Percentiles rank a stretch among this genome's conserved stretches.
Evolutionary conservation across 2,888 invertebrate genomes (phyloP).

Genomic region (Trissonchulus latispiculum): DNA sequence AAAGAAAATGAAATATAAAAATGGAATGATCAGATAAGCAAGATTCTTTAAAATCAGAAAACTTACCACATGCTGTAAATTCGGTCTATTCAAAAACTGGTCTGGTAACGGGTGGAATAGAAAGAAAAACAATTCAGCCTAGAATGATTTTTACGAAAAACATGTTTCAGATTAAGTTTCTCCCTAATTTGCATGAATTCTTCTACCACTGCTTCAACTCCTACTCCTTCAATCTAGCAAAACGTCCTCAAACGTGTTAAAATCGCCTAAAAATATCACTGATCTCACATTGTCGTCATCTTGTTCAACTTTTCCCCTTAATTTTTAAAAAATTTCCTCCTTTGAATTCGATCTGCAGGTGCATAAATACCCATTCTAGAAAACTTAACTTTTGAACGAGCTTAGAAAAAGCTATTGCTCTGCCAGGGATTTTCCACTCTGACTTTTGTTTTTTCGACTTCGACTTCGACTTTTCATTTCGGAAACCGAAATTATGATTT

Average conservation of each 20-base stretch:
- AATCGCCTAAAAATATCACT: constrained; percentile 14
- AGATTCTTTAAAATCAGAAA: no score
- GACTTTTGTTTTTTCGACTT: no score
- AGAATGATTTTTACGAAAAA: constrained; percentile 6
- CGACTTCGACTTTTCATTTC: no score
- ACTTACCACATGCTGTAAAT: not conserved
- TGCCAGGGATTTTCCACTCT: constrained; percentile 2
- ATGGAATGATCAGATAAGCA: not conserved
- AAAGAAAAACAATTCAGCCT: not conserved
- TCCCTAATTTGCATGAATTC: not conserved
- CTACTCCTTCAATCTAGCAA: not conserved
- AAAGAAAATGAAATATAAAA: not conserved
- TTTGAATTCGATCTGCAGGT: not conserved
- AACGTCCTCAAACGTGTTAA: not conserved
- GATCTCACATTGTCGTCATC: not conserved
- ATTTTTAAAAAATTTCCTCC: not conserved
- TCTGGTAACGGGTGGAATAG: not conserved
- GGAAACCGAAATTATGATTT: no score
- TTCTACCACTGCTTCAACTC: not conserved
- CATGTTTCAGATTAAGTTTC: not conserved
- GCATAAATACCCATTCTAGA: not conserved
- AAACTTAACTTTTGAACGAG: no score
- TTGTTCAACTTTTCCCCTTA: not conserved
- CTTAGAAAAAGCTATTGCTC: not conserved
- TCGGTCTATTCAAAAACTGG: not conserved